Base-by-base conservation (phyloP, 2,113 vertebrate species). In the Gallinago jamesoni region DNA sequence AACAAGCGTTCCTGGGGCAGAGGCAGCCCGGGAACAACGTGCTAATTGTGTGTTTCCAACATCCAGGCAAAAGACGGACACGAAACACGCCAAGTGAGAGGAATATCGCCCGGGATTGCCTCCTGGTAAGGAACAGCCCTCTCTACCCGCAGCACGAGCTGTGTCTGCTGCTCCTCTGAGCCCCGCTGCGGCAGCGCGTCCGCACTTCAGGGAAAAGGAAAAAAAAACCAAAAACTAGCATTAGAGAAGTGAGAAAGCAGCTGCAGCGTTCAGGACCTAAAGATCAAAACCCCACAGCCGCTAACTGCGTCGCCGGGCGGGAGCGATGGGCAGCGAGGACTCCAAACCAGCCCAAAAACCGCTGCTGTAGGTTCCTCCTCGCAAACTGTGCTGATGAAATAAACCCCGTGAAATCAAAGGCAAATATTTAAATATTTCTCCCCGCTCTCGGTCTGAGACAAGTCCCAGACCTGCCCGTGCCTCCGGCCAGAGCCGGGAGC, bases 1-100 rank as follows among this genome's bases (percentile, higher is more conserved):
- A n/a, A 66, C 43, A 39, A 45, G 39, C 4, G 7, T 6, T 43
- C 39, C 8, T 6, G 93, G 79, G 87, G 6, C 18, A 47, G 73
- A 2, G 6, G 6, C 39, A n/a, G 79, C 56, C 16, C 13, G 2
- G 74, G 33, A 69, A 10, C 18, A 28, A 45, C 1, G 22, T 1
- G 37, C 63, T 5, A 28, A 64, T 14, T 23, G 35, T 28, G 59
- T 4, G 7, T 16, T 53, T 12, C 57, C 92, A n/a, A 6, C 0
- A 16, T 1, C 50, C 4, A 1, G 3, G 76, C 27, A 8, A 35
- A 7, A 23, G 92, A 57, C 7, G 69, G 92, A 68, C 87, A n/a
- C 12, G 64, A 28, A 91, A 28, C 33, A 8, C 0, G 0, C 5
- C 1, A 3, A 66, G 80, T 1, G 74, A 35, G 90, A 19, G 25